A percentile compares a stretch with the other conserved stretches of the same genome.
phyloP scores from a whole-genome alignment of 2,888 invertebrate species.

The Drosophila fulvimacula region DNA sequence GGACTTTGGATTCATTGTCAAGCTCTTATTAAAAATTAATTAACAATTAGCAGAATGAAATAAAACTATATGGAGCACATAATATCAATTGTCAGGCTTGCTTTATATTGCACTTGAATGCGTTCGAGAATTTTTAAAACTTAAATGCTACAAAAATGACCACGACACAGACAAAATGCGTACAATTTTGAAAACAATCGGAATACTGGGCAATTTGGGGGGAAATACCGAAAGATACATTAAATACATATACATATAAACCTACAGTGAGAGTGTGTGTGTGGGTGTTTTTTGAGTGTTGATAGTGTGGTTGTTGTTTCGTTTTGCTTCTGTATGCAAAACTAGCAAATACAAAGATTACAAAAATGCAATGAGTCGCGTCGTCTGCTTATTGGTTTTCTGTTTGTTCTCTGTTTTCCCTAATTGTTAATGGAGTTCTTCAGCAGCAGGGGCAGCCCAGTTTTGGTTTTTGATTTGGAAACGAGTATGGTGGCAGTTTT shows the following conservation, averaged over 20 bases:
- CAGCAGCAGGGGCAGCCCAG: constrained; percentile 84
- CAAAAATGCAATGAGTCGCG: constrained; percentile 56
- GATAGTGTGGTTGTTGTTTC: constrained; percentile 8
- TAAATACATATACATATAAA: constrained; percentile 51
- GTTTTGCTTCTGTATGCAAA: constrained; percentile 57
- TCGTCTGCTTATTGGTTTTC: constrained; percentile 26
- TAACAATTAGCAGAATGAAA: constrained; percentile 59
- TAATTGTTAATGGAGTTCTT: constrained; percentile 85
- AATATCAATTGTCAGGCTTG: constrained; percentile 53
- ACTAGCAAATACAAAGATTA: constrained; percentile 75
- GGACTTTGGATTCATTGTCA: constrained; percentile 60
- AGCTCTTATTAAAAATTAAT: constrained; percentile 76
- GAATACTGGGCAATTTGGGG: constrained; percentile 48
- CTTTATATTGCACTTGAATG: constrained; percentile 59
- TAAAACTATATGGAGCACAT: constrained; percentile 48
- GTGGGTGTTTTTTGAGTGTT: constrained; percentile 6
- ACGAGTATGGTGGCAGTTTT: constrained; percentile 85
- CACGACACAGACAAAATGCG: constrained; percentile 45
- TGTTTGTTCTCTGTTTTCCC: constrained; percentile 21
- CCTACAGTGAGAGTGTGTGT: constrained; percentile 35
- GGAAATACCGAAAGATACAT: constrained; percentile 38
- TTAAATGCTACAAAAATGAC: constrained; percentile 53
- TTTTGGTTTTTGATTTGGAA: constrained; percentile 85
- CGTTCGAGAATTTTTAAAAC: constrained; percentile 35
- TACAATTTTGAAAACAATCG: constrained; percentile 37